phyloP scores from a whole-genome alignment of 2,797 vertebrate species.

The Chaetodon trifasciatus region DNA sequence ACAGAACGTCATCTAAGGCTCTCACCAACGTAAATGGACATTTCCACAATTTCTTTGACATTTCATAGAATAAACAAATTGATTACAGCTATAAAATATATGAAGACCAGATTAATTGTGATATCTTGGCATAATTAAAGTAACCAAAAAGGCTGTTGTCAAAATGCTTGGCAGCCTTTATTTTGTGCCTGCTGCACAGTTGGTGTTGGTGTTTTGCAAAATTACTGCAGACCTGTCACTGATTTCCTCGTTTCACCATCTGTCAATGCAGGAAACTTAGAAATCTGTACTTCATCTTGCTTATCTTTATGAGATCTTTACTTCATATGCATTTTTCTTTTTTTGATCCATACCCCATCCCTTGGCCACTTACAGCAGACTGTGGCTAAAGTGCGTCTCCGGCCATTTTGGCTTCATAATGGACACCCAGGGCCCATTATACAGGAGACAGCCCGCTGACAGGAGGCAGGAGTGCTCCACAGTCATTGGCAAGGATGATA shows the following conservation, averaged over 20 bases:
- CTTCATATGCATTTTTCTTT: not conserved
- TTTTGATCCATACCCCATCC: not conserved
- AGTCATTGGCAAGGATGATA: conserved; percentile 80
- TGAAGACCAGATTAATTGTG: not conserved
- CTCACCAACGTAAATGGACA: not conserved
- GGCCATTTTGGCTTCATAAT: conserved; percentile 71
- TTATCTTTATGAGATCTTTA: not conserved
- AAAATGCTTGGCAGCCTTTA: not conserved
- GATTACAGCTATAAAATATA: not conserved
- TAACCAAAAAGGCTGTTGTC: conserved; percentile 1
- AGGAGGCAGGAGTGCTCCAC: conserved; percentile 58
- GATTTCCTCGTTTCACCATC: not conserved
- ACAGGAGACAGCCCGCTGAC: conserved; percentile 65
- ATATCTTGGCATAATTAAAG: conserved; percentile 6
- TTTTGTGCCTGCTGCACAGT: not conserved
- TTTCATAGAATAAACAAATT: not conserved
- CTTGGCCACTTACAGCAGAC: conserved; percentile 42
- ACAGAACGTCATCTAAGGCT: not conserved
- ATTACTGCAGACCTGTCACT: not conserved
- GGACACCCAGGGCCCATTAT: conserved; percentile 71
- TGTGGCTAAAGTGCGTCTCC: conserved; percentile 55
- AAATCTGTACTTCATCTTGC: not conserved
- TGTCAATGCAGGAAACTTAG: not conserved
- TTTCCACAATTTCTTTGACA: not conserved
- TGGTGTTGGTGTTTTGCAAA: not conserved